These are phyloP conservation scores for Malurus splendens DNA, from an alignment of 2,797 vertebrate species.

Conservation along the genomic window DNA sequence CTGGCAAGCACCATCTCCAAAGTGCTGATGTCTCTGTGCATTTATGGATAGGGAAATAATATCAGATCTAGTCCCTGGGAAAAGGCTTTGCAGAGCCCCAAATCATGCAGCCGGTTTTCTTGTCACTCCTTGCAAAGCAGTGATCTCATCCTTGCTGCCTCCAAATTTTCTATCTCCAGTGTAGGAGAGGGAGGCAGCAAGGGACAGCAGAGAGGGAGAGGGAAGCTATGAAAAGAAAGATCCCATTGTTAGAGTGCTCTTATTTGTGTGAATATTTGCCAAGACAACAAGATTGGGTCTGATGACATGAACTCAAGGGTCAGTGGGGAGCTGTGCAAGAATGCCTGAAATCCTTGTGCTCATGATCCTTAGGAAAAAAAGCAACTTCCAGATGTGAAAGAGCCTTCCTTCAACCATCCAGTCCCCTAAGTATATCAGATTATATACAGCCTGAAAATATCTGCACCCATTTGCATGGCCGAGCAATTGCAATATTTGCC, in stretches of 20 bases:
- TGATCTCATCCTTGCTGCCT: conserved; percentile 65
- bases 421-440: neutral
- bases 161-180: conserved; percentile 57
- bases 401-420: conserved; percentile 24
- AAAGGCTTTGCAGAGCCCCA: neutral
- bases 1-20: conserved; percentile 23
- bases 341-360: conserved; percentile 33
- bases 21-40: conserved; percentile 49
- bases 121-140: conserved; percentile 34
- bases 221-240: conserved; percentile 47
- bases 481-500: neutral
- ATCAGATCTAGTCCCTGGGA: conserved; percentile 40
- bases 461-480: neutral
- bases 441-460: neutral
- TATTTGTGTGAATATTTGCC: conserved; percentile 53
- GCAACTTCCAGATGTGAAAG: conserved; percentile 53
- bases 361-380: conserved; percentile 32
- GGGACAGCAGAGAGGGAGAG: conserved; percentile 33
- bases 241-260: conserved; percentile 57
- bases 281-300: conserved; percentile 45
- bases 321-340: conserved; percentile 35
- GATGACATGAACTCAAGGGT: conserved; percentile 38
- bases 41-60: conserved; percentile 32
- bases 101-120: conserved; percentile 21
- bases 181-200: conserved; percentile 45